Percentiles rank a stretch among this genome's conserved stretches.
Evolutionary conservation across 2,113 vertebrate genomes (phyloP).

Genomic region (Cacatua alba): DNA sequence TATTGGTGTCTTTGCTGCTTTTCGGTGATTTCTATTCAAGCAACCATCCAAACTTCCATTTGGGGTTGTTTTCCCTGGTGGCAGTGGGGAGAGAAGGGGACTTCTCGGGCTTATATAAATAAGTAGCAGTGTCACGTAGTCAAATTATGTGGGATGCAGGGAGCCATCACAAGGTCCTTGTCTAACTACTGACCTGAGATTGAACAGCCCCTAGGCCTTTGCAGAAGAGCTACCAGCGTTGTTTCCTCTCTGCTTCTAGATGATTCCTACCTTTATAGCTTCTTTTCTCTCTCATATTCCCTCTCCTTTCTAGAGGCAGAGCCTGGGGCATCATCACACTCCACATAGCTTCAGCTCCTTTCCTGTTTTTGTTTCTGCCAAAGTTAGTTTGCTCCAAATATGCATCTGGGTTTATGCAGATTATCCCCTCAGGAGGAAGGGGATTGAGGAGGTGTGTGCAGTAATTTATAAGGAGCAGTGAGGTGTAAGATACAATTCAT

Average conservation of each 20-base stretch:
- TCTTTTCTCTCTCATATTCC: not conserved
- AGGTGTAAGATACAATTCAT: not conserved
- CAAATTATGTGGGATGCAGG: not conserved
- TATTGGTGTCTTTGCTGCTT: not conserved
- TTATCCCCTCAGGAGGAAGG: not conserved
- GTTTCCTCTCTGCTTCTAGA: not conserved
- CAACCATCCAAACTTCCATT: not conserved
- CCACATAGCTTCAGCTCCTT: not conserved
- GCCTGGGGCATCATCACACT: not conserved
- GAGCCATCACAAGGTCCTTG: not conserved
- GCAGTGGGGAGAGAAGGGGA: not conserved
- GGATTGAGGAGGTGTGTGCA: not conserved
- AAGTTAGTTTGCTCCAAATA: not conserved
- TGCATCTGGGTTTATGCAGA: not conserved
- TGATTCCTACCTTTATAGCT: not conserved
- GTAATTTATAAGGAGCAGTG: not conserved
- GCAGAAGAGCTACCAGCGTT: not conserved
- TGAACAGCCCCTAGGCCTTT: not conserved
- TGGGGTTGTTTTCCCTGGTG: not conserved
- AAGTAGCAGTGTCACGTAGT: not conserved
- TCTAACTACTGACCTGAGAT: not conserved
- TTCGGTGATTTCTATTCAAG: not conserved
- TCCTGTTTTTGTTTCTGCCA: slow-evolving; percentile 20
- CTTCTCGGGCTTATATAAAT: not conserved
- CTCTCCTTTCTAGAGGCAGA: not conserved